Evolutionary conservation across 2,888 invertebrate species (phyloP), one percentile per base, ranked within the genome.

Genomic region (Teleiodes luculella): DNA sequence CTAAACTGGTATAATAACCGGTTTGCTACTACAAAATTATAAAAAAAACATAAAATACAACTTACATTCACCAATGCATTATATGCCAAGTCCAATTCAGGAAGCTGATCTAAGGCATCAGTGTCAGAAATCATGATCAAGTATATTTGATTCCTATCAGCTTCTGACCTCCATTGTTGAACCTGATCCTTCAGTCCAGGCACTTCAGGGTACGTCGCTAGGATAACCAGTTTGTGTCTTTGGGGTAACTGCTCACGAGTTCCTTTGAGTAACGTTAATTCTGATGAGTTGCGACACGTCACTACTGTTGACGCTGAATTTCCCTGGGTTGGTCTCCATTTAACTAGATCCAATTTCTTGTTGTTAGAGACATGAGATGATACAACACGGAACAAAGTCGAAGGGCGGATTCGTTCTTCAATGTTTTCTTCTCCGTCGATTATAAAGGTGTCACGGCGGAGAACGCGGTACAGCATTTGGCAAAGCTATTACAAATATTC

Each of bases 41-140:
- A n/a, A n/a, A n/a, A n/a, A n/a, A n/a, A n/a, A n/a, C n/a, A n/a
- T n/a, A n/a, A n/a, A n/a, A n/a, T n/a, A n/a, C 2, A 49, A 63
- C 75, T 67, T 62, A 77, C 78, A 51, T 74, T 59, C 46, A 68
- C 55, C 1, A 74, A 52, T n/a, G 75, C 62, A 35, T 67, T 76
- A 46, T 64, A 70, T 0, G 69, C 69, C 28, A 80, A 60, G 57
- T 76, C 66, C 14, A 74, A 55, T 35, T 74, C 64, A 0, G 78
- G 72, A n/a, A 77, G 46, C 47, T 76, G 60, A 28, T 68, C 68
- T 20, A 74, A 50, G 24, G 52, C 59, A 28, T 68, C 59, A 48
- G 68, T 68, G 43, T 73, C 63, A 18, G 73, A 74, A 7, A 74
- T 58, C 62, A 70, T 70, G n/a, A 77, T 52, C 18, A 80, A 54